phyloP scores from a whole-genome alignment of 2,888 invertebrate genomes.

The Psococerastis gibbosa region DNA sequence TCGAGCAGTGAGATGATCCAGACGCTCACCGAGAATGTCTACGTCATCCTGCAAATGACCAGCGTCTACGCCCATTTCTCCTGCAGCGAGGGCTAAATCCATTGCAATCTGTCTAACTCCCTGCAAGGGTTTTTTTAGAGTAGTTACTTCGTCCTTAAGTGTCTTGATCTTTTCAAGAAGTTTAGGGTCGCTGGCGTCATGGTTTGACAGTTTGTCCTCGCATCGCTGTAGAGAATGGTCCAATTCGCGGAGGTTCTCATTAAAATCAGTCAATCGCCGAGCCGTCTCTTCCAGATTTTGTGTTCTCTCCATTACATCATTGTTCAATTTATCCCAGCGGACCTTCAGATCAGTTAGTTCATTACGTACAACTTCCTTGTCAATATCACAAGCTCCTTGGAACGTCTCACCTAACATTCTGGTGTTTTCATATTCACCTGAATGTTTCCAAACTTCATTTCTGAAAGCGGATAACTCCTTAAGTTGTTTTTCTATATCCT shows the following conservation, averaged over 20 bases:
- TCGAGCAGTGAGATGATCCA: slow-evolving; percentile 53
- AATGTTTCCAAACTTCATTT: slow-evolving; percentile 84
- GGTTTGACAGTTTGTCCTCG: slow-evolving; percentile 64
- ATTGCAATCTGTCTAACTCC: slow-evolving; percentile 46
- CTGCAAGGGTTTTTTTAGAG: slow-evolving; percentile 53
- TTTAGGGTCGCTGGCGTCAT: slow-evolving; percentile 65
- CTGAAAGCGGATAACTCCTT: slow-evolving; percentile 74
- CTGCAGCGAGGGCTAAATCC: slow-evolving; percentile 56
- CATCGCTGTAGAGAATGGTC: slow-evolving; percentile 69
- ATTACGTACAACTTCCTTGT: slow-evolving; percentile 72
- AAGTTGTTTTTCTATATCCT: slow-evolving; percentile 71
- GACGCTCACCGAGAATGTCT: slow-evolving; percentile 51
- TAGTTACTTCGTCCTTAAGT: slow-evolving; percentile 61
- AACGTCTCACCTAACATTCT: slow-evolving; percentile 73
- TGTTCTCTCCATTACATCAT: slow-evolving; percentile 54
- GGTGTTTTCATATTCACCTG: slow-evolving; percentile 83
- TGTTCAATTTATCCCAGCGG: slow-evolving; percentile 81
- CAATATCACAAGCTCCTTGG: slow-evolving; percentile 71
- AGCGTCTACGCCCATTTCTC: slow-evolving; percentile 57
- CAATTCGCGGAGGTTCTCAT: slow-evolving; percentile 67
- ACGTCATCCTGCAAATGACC: slow-evolving; percentile 60
- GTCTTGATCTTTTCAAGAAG: slow-evolving; percentile 66
- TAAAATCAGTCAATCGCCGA: slow-evolving; percentile 63
- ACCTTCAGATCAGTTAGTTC: slow-evolving; percentile 65
- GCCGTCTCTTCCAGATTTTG: slow-evolving; percentile 69